These are phyloP conservation scores for Sebastes schlegelii DNA, from an alignment of 2,113 vertebrate genomes.

Conservation along the genomic window DNA sequence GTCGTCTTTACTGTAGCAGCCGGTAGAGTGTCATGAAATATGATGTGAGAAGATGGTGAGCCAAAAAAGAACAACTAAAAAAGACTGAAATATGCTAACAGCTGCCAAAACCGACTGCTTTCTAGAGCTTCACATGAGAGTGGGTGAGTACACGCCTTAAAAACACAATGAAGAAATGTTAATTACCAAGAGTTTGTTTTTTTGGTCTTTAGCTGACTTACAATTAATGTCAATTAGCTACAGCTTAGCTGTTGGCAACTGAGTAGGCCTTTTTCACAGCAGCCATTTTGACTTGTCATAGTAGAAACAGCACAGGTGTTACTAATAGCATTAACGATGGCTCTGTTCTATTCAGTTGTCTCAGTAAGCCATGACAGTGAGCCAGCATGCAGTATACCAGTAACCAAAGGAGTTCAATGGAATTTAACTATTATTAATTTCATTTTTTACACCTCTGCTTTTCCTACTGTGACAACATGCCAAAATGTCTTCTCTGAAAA, in stretches of 20 bases:
- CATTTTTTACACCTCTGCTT: neutral
- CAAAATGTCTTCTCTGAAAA: neutral
- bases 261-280: neutral
- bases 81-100: neutral
- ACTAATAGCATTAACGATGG: neutral
- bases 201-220: neutral
- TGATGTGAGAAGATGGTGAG: neutral
- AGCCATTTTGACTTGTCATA: neutral
- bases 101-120: neutral
- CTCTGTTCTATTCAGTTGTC: neutral
- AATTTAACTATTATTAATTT: neutral
- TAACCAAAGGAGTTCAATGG: neutral
- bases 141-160: neutral
- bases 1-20: neutral
- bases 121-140: no score
- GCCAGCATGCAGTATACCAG: neutral
- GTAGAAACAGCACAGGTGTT: constrained; percentile 7
- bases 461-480: neutral
- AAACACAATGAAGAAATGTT: neutral
- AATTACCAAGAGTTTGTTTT: neutral
- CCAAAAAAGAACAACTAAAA: neutral
- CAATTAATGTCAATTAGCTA: neutral
- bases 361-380: neutral
- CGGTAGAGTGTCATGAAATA: neutral
- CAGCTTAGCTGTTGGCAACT: neutral